Base-by-base conservation (phyloP, 2,888 invertebrate genomes). In the Volucella inflata region DNA sequence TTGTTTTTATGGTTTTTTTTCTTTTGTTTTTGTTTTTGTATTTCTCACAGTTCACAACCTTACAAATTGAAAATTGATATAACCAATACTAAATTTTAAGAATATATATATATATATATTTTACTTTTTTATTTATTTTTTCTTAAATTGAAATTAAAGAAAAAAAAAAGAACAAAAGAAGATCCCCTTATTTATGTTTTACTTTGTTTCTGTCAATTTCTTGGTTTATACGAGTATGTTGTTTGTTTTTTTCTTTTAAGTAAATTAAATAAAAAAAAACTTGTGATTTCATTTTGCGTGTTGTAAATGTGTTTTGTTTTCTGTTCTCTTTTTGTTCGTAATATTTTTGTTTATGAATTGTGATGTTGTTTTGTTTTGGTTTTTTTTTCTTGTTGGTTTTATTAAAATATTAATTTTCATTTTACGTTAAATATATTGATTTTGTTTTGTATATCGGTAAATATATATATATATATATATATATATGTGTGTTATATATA, bases 31-130 rank as follows among this genome's bases (percentile, higher is more conserved):
- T 89, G 87, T 89, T 89, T 88, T 89, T 88, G 89, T 89, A 90
- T 89, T 91, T 91, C 91, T 91, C 91, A 92, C 91, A 92, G 91
- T 91, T 91, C 91, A 91, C 91, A 91, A 91, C 91, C 91, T 91
- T 91, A 91, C 92, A 92, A 92, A 91, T 91, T 91, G 91, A 92
- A 91, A 91, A 90, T 91, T 89, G 89, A 91, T 90, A 87, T 88
- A 87, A 87, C 89, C 90, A 90, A 89, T 89, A 88, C 87, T 89
- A 90, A 90, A 59, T 80, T 88, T 89, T 89, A 87, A 80, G 90
- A 90, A 90, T 89, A 90, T 87, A 83, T 82, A 77, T 77, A 59
- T 79, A 68, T 80, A 70, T 65, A 44, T 62, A 65, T 65, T 57
- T 79, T 67, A 36, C 14, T 83, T 78, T 64, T 44, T 55, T 64